These are phyloP conservation scores for Tenthredo amoena DNA, from an alignment of 2,888 invertebrate genomes.

Conservation along the genomic window DNA sequence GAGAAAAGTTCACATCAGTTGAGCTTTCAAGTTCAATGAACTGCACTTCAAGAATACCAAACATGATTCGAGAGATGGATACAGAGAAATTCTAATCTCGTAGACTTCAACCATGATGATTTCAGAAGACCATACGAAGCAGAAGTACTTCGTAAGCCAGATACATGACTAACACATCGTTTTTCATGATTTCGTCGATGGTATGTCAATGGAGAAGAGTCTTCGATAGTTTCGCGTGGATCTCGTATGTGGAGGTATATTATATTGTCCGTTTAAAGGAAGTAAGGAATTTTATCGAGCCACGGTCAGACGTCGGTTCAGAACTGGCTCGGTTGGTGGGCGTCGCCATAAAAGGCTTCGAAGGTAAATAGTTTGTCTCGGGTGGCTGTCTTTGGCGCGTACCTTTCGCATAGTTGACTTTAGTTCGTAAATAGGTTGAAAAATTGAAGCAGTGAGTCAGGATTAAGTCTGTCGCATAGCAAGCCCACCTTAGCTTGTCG, in stretches of 20 bases:
- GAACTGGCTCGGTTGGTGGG: constrained; percentile 47
- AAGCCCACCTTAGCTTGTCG: constrained; percentile 59
- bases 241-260: background rate
- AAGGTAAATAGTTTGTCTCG: constrained; percentile 8
- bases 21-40: constrained; percentile 10
- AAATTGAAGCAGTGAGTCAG: constrained; percentile 63
- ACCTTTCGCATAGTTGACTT: constrained; percentile 52
- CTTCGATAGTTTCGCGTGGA: background rate
- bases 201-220: background rate
- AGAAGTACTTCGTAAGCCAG: background rate
- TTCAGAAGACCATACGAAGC: background rate
- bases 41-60: background rate
- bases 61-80: background rate
- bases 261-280: constrained; percentile 12
- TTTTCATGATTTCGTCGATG: background rate
- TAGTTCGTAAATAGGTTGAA: constrained; percentile 63
- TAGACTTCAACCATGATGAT: background rate
- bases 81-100: background rate
- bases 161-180: background rate
- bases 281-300: constrained; percentile 44
- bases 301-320: constrained; percentile 24
- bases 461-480: constrained; percentile 38
- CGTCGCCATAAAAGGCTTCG: constrained; percentile 46
- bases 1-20: background rate
- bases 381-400: constrained; percentile 6